Base-by-base conservation (phyloP, 2,888 invertebrate genomes). In the Empis livida region DNA sequence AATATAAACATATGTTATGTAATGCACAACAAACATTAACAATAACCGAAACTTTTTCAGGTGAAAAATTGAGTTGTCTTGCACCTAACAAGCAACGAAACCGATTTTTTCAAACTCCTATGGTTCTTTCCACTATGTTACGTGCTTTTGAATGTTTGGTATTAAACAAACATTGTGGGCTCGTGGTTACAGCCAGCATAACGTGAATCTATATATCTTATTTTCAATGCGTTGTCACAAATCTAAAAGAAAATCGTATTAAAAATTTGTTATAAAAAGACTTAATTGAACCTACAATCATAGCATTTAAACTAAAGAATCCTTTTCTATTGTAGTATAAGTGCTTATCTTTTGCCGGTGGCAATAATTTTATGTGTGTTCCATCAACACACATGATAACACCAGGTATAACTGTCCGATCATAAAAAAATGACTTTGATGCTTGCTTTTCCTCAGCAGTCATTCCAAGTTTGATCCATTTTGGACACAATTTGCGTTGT, bases 351-450 rank as follows among this genome's bases (percentile, higher is more conserved):
- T 46, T 17, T 2, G 32, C 35, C 23, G 44, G 48, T 40, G 35
- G 20, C 37, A 46, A 44, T 17, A 51, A 46, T 44, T 48, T 49
- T 16, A 51, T 49, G 42, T 49, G 49, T 44, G 51, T 49, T 42
- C 49, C 48, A 46, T 49, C 49, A 35, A 50, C 47, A 40, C 47
- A 52, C 43, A 45, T 44, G 31, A 43, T 46, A 39, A 49, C 46
- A 15, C 47, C 49, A 37, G 47, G 50, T 37, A 52, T 50, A 31
- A 44, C 38, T 6, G 44, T 42, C 40, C 38, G 48, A 27, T 46
- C 39, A 42, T 44, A 46, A 45, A 50, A 49, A 23, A 47, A 46
- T 16, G 9, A 37, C 23, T 44, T 44, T 30, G 49, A 42, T 39
- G 48, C 16, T n/a, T 13, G 38, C 42, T 48, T 48, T 46, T 50